phyloP scores from a whole-genome alignment of 2,113 vertebrate genomes.

The Muntiacus muntjak region DNA sequence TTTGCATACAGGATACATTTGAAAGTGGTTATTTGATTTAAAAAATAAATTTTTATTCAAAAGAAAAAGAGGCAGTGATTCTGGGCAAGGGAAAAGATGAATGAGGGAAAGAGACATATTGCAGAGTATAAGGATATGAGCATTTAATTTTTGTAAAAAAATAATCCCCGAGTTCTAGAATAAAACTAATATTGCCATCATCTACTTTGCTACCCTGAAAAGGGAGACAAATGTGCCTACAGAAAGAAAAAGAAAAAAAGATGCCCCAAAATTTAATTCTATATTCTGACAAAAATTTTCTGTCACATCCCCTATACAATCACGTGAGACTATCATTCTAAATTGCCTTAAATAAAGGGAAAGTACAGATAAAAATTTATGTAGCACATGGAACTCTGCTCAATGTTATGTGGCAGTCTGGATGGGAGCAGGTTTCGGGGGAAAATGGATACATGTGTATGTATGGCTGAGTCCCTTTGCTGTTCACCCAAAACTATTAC shows the following conservation, averaged over 20 bases:
- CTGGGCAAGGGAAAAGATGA: fast-evolving
- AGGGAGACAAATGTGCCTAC: neutral
- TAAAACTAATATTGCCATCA: neutral
- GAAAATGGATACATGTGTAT: neutral
- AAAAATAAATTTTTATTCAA: no score
- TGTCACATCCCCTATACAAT: neutral
- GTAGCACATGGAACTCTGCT: neutral
- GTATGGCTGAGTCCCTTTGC: neutral
- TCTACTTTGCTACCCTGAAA: neutral
- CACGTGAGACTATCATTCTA: neutral
- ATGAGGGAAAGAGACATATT: neutral
- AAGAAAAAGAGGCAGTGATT: neutral
- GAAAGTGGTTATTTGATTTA: no score
- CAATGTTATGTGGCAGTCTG: neutral
- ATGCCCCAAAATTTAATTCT: neutral
- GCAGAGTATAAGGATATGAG: neutral
- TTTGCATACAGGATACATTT: no score
- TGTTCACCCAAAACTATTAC: neutral
- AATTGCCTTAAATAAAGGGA: neutral
- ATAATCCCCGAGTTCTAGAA: neutral
- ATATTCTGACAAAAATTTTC: neutral
- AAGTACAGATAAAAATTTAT: neutral
- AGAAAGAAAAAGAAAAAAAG: neutral
- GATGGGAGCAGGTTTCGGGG: neutral
- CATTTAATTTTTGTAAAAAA: neutral